phyloP scores from a whole-genome alignment of 1,140 invertebrate genomes.

The Anagrus nilaparvatae region DNA sequence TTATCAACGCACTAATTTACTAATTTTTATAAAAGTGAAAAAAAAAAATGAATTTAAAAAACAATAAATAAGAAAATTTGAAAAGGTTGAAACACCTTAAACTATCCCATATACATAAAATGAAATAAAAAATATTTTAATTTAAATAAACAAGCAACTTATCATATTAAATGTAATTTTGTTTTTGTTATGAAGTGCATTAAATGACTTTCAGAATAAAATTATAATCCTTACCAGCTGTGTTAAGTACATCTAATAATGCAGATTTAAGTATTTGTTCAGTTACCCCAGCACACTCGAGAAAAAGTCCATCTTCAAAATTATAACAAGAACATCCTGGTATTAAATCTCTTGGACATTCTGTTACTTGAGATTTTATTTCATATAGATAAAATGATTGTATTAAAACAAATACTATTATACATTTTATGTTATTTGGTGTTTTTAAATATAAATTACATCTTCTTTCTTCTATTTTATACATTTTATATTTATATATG shows the following conservation, averaged over 20 bases:
- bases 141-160: background rate
- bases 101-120: too few relatives aligned
- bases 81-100: too few relatives aligned
- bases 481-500: too few relatives aligned
- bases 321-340: constrained; percentile 75
- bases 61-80: too few relatives aligned
- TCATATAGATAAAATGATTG: constrained; percentile 14
- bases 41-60: too few relatives aligned
- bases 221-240: constrained; percentile 13
- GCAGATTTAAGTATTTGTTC: constrained; percentile 44
- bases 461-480: too few relatives aligned
- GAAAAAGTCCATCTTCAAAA: constrained; percentile 79
- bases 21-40: too few relatives aligned
- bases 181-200: background rate
- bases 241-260: constrained; percentile 45
- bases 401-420: constrained; percentile 19
- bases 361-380: constrained; percentile 19
- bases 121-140: background rate
- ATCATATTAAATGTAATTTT: background rate
- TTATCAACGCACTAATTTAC: too few relatives aligned
- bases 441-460: too few relatives aligned
- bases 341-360: constrained; percentile 37
- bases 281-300: constrained; percentile 78
- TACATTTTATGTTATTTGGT: too few relatives aligned
- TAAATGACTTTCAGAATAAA: background rate